These are phyloP conservation scores for Drosophila leontia DNA, from an alignment of 1,140 invertebrate genomes.

Conservation along the genomic window DNA sequence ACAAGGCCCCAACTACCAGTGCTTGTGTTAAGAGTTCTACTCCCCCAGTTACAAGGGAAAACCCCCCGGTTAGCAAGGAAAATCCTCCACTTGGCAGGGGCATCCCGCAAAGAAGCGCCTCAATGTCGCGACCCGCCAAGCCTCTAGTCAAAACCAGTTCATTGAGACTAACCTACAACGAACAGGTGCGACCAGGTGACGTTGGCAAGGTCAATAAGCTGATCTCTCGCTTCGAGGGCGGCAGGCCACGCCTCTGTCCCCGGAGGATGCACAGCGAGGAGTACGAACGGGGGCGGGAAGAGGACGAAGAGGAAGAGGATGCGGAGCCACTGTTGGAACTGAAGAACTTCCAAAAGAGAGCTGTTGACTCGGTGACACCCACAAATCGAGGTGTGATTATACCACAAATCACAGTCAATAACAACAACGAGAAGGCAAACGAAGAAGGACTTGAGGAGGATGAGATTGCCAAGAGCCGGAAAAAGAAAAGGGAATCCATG, in stretches of 20 bases:
- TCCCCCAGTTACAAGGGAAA: neutral
- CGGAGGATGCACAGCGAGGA: conserved; percentile 69
- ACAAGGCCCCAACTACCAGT: neutral
- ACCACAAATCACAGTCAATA: conserved; percentile 64
- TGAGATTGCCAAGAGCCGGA: neutral
- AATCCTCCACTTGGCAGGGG: neutral
- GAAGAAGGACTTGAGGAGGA: neutral
- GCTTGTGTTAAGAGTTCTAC: neutral
- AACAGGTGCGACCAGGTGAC: conserved; percentile 70
- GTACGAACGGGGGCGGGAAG: conserved; percentile 14
- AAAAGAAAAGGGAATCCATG: conserved; percentile 8
- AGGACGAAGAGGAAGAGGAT: conserved; percentile 1
- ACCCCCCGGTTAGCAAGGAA: neutral
- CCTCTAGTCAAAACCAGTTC: conserved; percentile 80
- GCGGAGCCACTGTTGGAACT: conserved; percentile 3
- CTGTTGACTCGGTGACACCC: conserved; percentile 33
- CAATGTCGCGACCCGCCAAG: conserved; percentile 65
- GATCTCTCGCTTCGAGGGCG: conserved; percentile 73
- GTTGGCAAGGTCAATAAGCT: conserved; percentile 81
- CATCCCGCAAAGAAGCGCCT: conserved; percentile 64
- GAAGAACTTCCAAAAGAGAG: conserved; percentile 4
- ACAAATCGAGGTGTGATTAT: conserved; percentile 51
- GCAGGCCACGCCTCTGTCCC: conserved; percentile 56
- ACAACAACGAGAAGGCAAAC: conserved; percentile 14
- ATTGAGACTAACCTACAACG: conserved; percentile 74